A percentile compares a stretch with the other conserved stretches of the same genome.
phyloP scores from a whole-genome alignment of 2,113 vertebrate species.

The Notarius quadriscutis region DNA sequence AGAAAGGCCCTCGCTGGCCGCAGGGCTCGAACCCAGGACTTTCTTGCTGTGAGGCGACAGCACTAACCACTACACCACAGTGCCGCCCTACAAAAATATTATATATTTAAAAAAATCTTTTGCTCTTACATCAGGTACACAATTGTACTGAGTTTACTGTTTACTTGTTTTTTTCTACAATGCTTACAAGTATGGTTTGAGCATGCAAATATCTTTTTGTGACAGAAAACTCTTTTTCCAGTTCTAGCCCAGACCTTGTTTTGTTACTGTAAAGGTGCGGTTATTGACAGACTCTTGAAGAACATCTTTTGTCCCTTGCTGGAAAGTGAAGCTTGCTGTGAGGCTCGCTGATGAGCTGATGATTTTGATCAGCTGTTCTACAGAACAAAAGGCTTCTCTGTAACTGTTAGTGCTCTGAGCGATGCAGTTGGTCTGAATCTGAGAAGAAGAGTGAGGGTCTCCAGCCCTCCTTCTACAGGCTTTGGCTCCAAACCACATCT shows the following conservation, averaged over 20 bases:
- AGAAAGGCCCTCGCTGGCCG: too few relatives aligned
- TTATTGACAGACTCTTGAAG: neutral
- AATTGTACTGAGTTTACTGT: neutral
- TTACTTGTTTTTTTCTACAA: neutral
- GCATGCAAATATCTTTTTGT: neutral
- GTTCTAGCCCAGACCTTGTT: neutral
- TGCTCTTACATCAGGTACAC: neutral
- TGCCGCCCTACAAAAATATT: too few relatives aligned
- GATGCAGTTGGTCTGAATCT: conserved; percentile 19
- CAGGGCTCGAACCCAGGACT: too few relatives aligned
- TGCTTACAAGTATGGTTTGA: neutral
- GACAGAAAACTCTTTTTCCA: neutral
- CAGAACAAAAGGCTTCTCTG: conserved; percentile 19
- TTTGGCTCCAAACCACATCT: conserved; percentile 27
- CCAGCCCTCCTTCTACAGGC: conserved; percentile 16
- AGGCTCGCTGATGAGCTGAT: conserved; percentile 7
- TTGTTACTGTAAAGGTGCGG: neutral
- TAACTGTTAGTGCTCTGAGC: conserved; percentile 2
- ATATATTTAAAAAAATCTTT: neutral
- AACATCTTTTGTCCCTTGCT: neutral
- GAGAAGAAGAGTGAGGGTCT: conserved; percentile 10
- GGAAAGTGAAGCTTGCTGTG: neutral
- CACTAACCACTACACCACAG: too few relatives aligned
- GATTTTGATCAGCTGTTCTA: conserved; percentile 17
- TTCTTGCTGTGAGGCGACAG: too few relatives aligned